A percentile compares a stretch with the other conserved stretches of the same genome.
Evolutionary conservation across 2,888 invertebrate species (phyloP).

Genomic region (Ischnus inquisitorius): DNA sequence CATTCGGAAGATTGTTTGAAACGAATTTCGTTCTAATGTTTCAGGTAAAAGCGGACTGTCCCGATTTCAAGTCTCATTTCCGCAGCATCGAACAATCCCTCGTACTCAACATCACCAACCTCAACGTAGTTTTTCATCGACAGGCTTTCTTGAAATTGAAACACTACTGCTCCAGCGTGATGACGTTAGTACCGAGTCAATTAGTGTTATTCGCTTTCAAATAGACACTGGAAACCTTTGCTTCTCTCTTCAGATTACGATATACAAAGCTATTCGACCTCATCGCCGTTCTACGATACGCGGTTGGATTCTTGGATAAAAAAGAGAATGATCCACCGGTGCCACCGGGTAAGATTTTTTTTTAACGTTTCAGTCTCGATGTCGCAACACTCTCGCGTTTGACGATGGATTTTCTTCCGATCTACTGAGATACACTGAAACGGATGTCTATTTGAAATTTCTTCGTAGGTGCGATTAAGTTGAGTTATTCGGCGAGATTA

Average conservation of each 20-base stretch:
- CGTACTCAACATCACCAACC: conserved; percentile 89
- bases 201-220: conserved; percentile 49
- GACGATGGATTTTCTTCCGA: too few species aligned
- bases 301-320: conserved; percentile 75
- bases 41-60: conserved; percentile 92
- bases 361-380: background rate
- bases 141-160: conserved; percentile 90
- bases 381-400: background rate
- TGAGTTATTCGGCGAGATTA: conserved; percentile 87
- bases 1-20: background rate
- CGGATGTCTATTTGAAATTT: conserved; percentile 49
- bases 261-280: conserved; percentile 74
- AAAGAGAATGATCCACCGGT: conserved; percentile 89
- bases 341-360: conserved; percentile 87
- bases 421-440: background rate
- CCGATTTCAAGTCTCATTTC: conserved; percentile 93
- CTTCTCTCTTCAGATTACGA: conserved; percentile 74
- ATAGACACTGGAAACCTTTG: conserved; percentile 46
- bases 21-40: conserved; percentile 68
- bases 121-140: conserved; percentile 90
- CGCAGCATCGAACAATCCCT: conserved; percentile 93
- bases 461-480: conserved; percentile 86
- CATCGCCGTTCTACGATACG: conserved; percentile 71
- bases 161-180: conserved; percentile 86
- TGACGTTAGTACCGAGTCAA: conserved; percentile 86